Conservation (phyloP, 2,113 vertebrate species). For the Pollachius pollachius region DNA sequence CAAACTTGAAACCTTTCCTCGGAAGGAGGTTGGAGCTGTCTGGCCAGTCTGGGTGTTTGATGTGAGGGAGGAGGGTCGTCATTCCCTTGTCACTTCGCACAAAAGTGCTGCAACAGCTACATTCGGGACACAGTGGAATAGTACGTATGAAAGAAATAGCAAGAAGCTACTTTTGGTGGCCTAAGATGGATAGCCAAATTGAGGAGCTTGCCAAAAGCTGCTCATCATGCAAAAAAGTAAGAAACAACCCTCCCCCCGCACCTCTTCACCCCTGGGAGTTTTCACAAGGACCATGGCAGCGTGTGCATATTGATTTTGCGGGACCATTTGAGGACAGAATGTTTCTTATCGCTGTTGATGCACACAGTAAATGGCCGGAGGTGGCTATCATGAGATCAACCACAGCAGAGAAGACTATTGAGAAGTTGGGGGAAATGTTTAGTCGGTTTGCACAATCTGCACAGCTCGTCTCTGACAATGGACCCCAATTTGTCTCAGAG, state of each 20-base stretch:
- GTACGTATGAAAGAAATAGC: slow-evolving; percentile 31
- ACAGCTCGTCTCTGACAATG: slow-evolving; percentile 9
- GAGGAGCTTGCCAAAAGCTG: slow-evolving; percentile 8
- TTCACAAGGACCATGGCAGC: slow-evolving; percentile 14
- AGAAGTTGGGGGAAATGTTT: slow-evolving; percentile 14
- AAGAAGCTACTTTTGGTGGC: slow-evolving; percentile 31
- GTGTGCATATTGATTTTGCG: slow-evolving; percentile 9
- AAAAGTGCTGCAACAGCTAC: slow-evolving; percentile 16
- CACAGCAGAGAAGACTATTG: slow-evolving; percentile 14
- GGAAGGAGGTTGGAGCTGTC: neutral
- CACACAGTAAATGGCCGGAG: slow-evolving; percentile 21
- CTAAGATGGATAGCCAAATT: slow-evolving; percentile 6
- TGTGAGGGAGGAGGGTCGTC: slow-evolving; percentile 12
- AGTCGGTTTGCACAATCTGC: slow-evolving; percentile 6
- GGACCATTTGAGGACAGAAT: slow-evolving; percentile 10
- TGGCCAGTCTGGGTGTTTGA: slow-evolving; percentile 15
- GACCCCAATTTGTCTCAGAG: slow-evolving; percentile 7
- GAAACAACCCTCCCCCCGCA: slow-evolving; percentile 7
- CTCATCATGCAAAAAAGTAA: slow-evolving; percentile 10
- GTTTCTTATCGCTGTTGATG: slow-evolving; percentile 7
- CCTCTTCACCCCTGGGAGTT: slow-evolving; percentile 10
- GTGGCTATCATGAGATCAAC: slow-evolving; percentile 14
- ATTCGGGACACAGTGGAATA: slow-evolving; percentile 22
- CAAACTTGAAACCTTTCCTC: neutral
- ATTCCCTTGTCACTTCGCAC: slow-evolving; percentile 8